Conservation (phyloP, 1,140 invertebrate genomes). For the Phymastichus coffea region DNA sequence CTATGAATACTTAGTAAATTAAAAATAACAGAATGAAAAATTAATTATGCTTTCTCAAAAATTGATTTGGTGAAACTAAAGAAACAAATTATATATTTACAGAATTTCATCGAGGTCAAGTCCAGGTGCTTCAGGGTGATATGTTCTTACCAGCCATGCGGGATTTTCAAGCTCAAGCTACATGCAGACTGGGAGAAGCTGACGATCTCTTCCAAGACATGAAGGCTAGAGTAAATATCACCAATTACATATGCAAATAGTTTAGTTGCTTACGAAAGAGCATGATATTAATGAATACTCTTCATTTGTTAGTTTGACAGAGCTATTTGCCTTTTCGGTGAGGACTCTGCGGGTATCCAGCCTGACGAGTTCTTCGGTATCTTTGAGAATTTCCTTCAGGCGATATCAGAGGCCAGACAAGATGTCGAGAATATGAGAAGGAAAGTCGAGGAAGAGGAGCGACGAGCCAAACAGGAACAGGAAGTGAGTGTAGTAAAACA, state of each 20-base stretch:
- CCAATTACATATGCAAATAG: not conserved
- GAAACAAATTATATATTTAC: constrained; percentile 10
- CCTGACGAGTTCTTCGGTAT: constrained; percentile 97
- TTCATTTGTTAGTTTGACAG: constrained; percentile 69
- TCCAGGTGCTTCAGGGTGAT: constrained; percentile 70
- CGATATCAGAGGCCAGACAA: constrained; percentile 81
- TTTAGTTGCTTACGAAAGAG: no score
- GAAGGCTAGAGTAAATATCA: constrained; percentile 68
- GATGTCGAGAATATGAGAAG: constrained; percentile 86
- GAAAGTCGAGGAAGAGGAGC: constrained; percentile 88
- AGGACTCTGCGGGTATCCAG: constrained; percentile 81
- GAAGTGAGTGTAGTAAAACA: constrained; percentile 63
- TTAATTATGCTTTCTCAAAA: no score
- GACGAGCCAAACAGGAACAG: constrained; percentile 85
- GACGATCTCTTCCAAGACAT: constrained; percentile 92
- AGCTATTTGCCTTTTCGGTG: constrained; percentile 85
- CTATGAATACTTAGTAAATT: not conserved
- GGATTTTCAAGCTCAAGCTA: constrained; percentile 90
- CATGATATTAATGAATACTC: not conserved
- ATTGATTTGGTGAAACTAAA: no score
- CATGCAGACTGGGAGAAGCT: constrained; percentile 87
- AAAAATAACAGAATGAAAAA: not conserved
- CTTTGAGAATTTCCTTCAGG: constrained; percentile 85
- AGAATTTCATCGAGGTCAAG: constrained; percentile 82
- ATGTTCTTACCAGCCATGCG: constrained; percentile 92